Percentiles rank a stretch among this genome's conserved stretches.
Conservation (phyloP, 2,113 vertebrate species). For the Chaetorhynchus papuensis region DNA sequence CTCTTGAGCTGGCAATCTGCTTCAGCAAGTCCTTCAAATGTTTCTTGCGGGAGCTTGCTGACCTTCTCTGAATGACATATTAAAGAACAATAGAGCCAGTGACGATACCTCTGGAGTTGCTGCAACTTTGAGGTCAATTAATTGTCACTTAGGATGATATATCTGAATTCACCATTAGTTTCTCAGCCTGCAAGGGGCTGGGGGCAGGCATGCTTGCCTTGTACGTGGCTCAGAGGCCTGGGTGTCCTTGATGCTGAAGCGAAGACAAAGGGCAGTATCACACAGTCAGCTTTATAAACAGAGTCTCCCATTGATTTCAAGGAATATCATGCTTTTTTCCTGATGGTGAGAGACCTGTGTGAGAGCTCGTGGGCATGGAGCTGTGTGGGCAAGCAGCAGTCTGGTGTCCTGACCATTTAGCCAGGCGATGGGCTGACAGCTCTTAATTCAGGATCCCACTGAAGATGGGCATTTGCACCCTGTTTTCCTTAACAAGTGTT, state of each 20-base stretch:
- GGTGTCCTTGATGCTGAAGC: not conserved
- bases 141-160: conserved; percentile 30
- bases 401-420: not conserved
- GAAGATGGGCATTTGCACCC: not conserved
- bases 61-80: conserved; percentile 30
- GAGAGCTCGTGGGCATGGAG: not conserved
- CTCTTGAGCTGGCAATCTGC: conserved; percentile 1
- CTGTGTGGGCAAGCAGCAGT: not conserved
- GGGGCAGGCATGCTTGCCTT: not conserved
- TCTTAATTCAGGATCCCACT: not conserved
- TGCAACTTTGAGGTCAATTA: conserved; percentile 42
- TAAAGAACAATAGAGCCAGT: conserved; percentile 20
- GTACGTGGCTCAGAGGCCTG: not conserved
- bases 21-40: not conserved
- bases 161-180: not conserved
- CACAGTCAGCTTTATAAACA: not conserved
- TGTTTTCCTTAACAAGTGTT: not conserved
- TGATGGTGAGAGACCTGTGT: not conserved
- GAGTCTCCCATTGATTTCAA: not conserved
- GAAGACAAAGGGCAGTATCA: not conserved
- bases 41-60: not conserved
- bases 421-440: not conserved
- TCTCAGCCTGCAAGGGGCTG: not conserved
- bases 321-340: not conserved
- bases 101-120: not conserved